These are phyloP conservation scores for Drosophila mayaguana DNA, from an alignment of 2,888 invertebrate species.

Conservation along the genomic window DNA sequence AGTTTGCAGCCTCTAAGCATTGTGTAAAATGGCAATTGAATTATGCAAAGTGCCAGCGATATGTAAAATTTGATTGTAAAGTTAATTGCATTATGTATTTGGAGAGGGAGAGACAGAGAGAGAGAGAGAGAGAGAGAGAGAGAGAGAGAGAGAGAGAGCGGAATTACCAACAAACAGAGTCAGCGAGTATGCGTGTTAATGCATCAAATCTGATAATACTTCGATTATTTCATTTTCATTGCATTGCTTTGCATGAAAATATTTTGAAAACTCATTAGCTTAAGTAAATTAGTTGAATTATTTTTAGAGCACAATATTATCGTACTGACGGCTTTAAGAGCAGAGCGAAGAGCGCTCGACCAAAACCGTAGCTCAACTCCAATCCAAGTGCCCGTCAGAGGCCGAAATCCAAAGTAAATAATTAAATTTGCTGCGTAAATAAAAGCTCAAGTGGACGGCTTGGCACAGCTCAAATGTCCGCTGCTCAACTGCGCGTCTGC, in stretches of 20 bases:
- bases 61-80: conserved; percentile 47
- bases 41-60: conserved; percentile 37
- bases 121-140: background rate
- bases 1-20: conserved; percentile 36
- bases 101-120: background rate
- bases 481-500: conserved; percentile 43
- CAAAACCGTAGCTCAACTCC: conserved; percentile 20
- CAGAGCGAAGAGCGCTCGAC: conserved; percentile 1
- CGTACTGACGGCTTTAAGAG: conserved; percentile 3
- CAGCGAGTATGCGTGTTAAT: conserved; percentile 8
- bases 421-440: conserved; percentile 79
- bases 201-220: conserved; percentile 14
- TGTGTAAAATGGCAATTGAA: conserved; percentile 38
- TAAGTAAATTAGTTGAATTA: background rate
- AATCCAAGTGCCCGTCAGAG: conserved; percentile 17
- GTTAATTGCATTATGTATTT: conserved; percentile 44
- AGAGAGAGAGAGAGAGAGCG: background rate
- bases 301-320: background rate
- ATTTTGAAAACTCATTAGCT: background rate
- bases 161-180: too few species aligned
- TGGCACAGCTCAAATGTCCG: conserved; percentile 30
- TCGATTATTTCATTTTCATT: conserved; percentile 7
- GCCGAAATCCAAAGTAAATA: conserved; percentile 65
- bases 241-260: background rate
- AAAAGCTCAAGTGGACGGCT: conserved; percentile 64